phyloP scores from a whole-genome alignment of 2,888 invertebrate genomes.

The Crematogaster levior region DNA sequence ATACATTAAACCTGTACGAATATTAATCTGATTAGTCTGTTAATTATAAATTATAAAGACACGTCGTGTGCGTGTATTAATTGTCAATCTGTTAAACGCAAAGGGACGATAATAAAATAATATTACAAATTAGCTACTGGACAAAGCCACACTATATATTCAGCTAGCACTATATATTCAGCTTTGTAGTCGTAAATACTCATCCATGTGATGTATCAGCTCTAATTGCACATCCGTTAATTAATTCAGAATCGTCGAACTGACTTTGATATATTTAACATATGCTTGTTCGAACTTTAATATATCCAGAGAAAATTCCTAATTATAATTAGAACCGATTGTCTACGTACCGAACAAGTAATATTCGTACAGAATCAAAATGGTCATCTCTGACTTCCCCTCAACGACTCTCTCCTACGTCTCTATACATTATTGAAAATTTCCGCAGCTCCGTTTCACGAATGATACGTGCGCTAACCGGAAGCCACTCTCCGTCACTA shows the following conservation, averaged over 20 bases:
- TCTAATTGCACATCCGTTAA: conserved; percentile 29
- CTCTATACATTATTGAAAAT: conserved; percentile 41
- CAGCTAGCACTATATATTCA: not conserved
- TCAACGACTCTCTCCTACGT: not conserved
- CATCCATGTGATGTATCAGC: not conserved
- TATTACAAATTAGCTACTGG: not conserved
- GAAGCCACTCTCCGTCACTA: conserved; percentile 59
- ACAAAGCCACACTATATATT: conserved; percentile 11
- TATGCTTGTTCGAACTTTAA: conserved; percentile 8
- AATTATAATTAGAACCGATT: conserved; percentile 43
- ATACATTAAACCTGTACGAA: conserved; percentile 34
- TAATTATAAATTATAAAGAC: not conserved
- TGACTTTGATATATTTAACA: too few relatives aligned
- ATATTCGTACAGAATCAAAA: conserved; percentile 60
- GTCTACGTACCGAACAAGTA: conserved; percentile 3
- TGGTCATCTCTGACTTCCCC: not conserved
- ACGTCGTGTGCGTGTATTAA: not conserved
- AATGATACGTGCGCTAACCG: conserved; percentile 55
- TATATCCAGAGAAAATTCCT: conserved; percentile 25
- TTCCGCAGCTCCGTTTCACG: conserved; percentile 36
- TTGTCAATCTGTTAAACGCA: not conserved
- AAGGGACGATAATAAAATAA: conserved; percentile 10
- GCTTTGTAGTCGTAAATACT: conserved; percentile 6
- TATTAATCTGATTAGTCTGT: conserved; percentile 21
- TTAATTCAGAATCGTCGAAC: conserved; percentile 28